These are phyloP conservation scores for Isurus oxyrinchus DNA, from an alignment of 2,113 vertebrate genomes.

Conservation along the genomic window DNA sequence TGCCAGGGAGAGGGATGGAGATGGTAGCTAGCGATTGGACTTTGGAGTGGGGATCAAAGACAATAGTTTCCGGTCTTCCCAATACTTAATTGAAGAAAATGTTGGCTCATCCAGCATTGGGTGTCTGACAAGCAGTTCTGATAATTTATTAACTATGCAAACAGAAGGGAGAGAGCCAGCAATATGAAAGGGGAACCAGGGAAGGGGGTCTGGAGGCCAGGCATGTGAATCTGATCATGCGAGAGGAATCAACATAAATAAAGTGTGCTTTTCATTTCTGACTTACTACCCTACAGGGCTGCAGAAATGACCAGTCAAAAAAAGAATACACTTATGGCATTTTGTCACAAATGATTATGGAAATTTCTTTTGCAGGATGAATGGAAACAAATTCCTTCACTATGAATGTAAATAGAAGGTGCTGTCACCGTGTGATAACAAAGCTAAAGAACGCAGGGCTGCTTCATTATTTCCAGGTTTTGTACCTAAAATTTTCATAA, in stretches of 20 bases:
- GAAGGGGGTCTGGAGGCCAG: not conserved
- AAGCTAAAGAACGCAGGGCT: not conserved
- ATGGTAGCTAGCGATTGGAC: too few relatives aligned
- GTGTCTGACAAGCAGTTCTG: not conserved
- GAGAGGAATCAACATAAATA: not conserved
- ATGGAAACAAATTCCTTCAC: not conserved
- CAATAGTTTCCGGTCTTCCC: too few relatives aligned
- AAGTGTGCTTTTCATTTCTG: not conserved
- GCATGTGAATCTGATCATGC: not conserved
- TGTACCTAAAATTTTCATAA: not conserved
- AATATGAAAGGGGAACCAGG: too few relatives aligned
- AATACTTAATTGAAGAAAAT: too few relatives aligned
- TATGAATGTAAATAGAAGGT: not conserved
- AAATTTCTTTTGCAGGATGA: not conserved
- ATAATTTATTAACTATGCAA: not conserved
- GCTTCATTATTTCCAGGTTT: not conserved
- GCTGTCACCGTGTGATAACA: not conserved
- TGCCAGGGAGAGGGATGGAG: too few relatives aligned
- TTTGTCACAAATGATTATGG: conserved; percentile 6
- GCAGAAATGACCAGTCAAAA: not conserved
- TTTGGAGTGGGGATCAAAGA: too few relatives aligned
- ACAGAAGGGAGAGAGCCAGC: too few relatives aligned
- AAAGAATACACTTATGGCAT: not conserved
- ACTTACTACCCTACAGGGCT: not conserved
- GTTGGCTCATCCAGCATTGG: too few relatives aligned